These are phyloP conservation scores for Sminthurinus aureus DNA, from an alignment of 2,888 invertebrate genomes.

Conservation along the genomic window DNA sequence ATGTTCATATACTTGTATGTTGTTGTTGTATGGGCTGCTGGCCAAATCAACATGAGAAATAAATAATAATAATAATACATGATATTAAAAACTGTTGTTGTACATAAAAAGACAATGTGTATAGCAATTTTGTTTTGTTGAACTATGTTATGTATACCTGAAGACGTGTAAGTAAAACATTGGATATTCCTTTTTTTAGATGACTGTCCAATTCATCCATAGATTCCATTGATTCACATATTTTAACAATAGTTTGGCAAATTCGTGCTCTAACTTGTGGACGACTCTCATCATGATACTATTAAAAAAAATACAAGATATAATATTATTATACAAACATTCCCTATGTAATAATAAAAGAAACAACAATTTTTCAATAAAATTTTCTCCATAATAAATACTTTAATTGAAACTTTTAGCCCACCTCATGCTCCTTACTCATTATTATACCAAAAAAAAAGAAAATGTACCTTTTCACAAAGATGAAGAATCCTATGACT, in stretches of 20 bases:
- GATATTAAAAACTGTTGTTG: too few relatives aligned
- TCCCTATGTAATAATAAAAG: too few relatives aligned
- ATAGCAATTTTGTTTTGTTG: background rate
- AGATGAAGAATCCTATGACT: slow-evolving; percentile 27
- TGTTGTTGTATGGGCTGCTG: too few relatives aligned
- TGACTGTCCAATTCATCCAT: slow-evolving; percentile 25
- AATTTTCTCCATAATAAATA: too few relatives aligned
- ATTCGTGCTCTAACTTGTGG: slow-evolving; percentile 27
- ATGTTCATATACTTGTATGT: too few relatives aligned
- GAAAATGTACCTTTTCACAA: slow-evolving; percentile 35
- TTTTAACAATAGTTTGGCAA: slow-evolving; percentile 36
- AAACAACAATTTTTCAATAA: too few relatives aligned
- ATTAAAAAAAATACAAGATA: background rate
- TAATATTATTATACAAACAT: too few relatives aligned
- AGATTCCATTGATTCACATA: slow-evolving; percentile 24
- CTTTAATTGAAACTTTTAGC: too few relatives aligned
- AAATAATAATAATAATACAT: too few relatives aligned
- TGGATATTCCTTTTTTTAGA: slow-evolving; percentile 20
- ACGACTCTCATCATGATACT: slow-evolving; percentile 34
- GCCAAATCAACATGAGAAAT: too few relatives aligned
- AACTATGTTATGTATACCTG: slow-evolving; percentile 20
- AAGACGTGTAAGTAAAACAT: slow-evolving; percentile 18
- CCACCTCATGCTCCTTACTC: too few relatives aligned
- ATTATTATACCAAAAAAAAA: background rate
- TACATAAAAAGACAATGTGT: too few relatives aligned